Evolutionary conservation across 2,113 vertebrate genomes (phyloP).

Genomic region (Pituophis catenifer): DNA sequence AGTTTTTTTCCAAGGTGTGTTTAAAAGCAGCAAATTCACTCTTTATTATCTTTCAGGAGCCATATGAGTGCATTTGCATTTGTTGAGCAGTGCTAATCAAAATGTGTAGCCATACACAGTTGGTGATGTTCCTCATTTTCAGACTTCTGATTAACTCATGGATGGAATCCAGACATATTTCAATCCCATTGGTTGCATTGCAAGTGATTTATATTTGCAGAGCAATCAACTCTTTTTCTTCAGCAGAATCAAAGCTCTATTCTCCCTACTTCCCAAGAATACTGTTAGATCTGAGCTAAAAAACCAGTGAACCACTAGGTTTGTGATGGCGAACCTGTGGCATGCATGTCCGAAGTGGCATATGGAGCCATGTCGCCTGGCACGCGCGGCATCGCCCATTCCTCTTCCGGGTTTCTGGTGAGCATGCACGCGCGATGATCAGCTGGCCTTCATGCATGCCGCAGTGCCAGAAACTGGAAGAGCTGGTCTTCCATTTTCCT

Average conservation of each 20-base stretch:
- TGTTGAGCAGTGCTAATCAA: neutral
- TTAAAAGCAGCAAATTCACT: neutral
- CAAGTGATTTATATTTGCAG: neutral
- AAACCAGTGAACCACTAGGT: neutral
- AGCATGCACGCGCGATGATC: no score
- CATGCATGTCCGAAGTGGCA: no score
- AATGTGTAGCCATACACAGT: neutral
- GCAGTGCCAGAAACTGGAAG: no score
- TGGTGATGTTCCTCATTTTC: neutral
- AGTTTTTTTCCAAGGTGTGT: neutral
- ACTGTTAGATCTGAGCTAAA: neutral
- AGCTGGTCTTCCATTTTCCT: no score
- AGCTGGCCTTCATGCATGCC: no score
- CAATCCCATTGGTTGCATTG: neutral
- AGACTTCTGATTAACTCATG: neutral
- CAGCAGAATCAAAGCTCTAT: neutral
- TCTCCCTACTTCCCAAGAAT: neutral
- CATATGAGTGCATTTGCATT: no score
- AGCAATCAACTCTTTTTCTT: neutral
- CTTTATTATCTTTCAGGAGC: neutral
- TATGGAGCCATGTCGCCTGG: no score
- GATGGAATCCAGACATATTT: neutral
- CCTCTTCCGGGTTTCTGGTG: no score
- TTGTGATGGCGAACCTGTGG: no score
- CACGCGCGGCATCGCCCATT: no score